Percentiles rank a stretch among this genome's conserved stretches.
Conservation (phyloP, 2,113 vertebrate species). For the Melanostigma gelatinosum region DNA sequence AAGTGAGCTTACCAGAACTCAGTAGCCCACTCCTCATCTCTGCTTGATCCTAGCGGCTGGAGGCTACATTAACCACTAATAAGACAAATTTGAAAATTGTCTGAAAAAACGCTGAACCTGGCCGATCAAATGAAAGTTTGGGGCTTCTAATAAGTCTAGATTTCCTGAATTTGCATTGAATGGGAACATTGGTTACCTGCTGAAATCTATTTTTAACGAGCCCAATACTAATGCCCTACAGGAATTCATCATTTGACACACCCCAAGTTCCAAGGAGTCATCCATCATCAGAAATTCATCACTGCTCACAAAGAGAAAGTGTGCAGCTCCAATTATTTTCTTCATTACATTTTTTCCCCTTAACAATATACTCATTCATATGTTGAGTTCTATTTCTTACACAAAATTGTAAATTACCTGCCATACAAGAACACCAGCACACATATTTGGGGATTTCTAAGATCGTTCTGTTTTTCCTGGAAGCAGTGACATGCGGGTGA, state of each 20-base stretch:
- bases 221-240: not conserved
- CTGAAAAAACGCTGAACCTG: too few relatives aligned
- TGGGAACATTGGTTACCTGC: not conserved
- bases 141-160: not conserved
- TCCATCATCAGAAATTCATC: not conserved
- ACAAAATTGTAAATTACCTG: not conserved
- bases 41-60: not conserved
- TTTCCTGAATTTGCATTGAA: not conserved
- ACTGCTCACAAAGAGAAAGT: conserved; percentile 11
- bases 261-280: not conserved
- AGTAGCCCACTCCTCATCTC: not conserved
- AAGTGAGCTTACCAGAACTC: not conserved
- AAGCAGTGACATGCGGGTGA: not conserved
- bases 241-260: not conserved
- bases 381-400: not conserved
- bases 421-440: not conserved
- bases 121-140: not conserved
- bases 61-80: not conserved
- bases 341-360: not conserved
- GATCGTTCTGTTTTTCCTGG: conserved; percentile 3
- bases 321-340: not conserved
- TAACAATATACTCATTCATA: not conserved
- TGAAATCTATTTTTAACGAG: not conserved
- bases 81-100: too few relatives aligned
- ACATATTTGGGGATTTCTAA: conserved; percentile 9